These are phyloP conservation scores for Agrochola lychnidis DNA, from an alignment of 2,888 invertebrate genomes.

Conservation along the genomic window DNA sequence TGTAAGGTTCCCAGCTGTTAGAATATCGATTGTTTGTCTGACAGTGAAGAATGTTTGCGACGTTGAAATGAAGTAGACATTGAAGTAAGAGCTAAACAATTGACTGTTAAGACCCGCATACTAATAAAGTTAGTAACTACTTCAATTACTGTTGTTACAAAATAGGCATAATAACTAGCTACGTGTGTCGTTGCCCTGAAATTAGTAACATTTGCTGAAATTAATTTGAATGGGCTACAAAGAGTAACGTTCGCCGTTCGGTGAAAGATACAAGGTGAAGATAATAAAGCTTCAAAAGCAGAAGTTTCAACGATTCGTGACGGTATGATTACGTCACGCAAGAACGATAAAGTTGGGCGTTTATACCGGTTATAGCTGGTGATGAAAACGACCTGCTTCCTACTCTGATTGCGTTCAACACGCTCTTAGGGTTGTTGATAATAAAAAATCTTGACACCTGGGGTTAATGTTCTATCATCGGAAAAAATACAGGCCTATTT, in stretches of 20 bases:
- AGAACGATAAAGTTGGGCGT: constrained; percentile 53
- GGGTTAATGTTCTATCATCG: constrained; percentile 7
- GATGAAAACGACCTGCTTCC: constrained; percentile 22
- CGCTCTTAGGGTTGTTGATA: constrained; percentile 30
- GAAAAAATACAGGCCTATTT: background rate
- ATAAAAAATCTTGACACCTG: constrained; percentile 20
- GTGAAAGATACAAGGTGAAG: constrained; percentile 44
- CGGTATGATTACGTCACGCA: constrained; percentile 64
- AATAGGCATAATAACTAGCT: constrained; percentile 16
- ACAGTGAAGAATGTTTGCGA: constrained; percentile 42
- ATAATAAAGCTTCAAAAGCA: constrained; percentile 65
- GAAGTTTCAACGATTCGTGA: constrained; percentile 51
- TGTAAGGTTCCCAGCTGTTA: constrained; percentile 1
- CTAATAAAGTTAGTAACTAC: constrained; percentile 33
- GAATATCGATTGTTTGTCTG: constrained; percentile 31
- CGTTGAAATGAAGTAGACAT: constrained; percentile 11
- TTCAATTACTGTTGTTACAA: constrained; percentile 22
- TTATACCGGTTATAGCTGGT: constrained; percentile 50
- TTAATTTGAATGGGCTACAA: constrained; percentile 13
- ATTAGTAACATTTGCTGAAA: constrained; percentile 15
- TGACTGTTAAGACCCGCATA: constrained; percentile 36
- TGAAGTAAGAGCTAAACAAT: constrained; percentile 34
- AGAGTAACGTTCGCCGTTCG: constrained; percentile 15
- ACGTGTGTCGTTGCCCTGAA: constrained; percentile 17
- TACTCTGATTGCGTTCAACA: constrained; percentile 12